A percentile compares a stretch with the other conserved stretches of the same genome.
phyloP scores from a whole-genome alignment of 1,140 invertebrate genomes.

The Tetragonula clypearis region DNA sequence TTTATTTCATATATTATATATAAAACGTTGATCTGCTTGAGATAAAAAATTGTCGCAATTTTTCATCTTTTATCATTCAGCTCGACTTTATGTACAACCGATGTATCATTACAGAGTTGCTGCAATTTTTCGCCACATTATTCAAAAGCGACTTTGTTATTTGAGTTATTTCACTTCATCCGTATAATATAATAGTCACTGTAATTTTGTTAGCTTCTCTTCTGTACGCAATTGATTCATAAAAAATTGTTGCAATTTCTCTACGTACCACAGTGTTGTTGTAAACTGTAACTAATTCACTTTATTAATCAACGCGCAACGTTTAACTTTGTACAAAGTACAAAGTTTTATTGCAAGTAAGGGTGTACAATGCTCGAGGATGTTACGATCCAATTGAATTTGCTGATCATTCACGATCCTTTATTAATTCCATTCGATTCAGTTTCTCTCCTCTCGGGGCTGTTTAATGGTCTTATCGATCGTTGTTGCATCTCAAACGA shows the following conservation, averaged over 20 bases:
- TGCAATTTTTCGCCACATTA: background rate
- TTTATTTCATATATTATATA: background rate
- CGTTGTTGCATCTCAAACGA: background rate
- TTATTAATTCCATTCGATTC: background rate
- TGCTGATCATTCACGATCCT: background rate
- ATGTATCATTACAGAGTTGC: background rate
- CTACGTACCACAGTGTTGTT: background rate
- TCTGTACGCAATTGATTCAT: background rate
- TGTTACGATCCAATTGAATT: background rate
- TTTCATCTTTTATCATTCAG: background rate
- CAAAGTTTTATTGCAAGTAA: background rate
- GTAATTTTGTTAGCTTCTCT: too few relatives aligned
- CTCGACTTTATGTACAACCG: background rate
- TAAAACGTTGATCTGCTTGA: background rate
- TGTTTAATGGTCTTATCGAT: slow-evolving; percentile 17
- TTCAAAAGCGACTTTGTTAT: background rate
- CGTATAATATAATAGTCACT: too few relatives aligned
- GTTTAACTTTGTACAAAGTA: background rate
- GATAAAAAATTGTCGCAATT: background rate
- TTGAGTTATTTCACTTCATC: background rate
- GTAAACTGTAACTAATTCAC: too few relatives aligned
- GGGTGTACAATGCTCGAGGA: background rate
- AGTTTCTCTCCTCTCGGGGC: background rate
- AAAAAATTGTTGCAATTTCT: background rate
- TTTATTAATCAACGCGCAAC: background rate